Percentiles rank a stretch among this genome's conserved stretches.
Evolutionary conservation across 2,888 invertebrate genomes (phyloP).

Genomic region (Allophyes oxyacanthae): DNA sequence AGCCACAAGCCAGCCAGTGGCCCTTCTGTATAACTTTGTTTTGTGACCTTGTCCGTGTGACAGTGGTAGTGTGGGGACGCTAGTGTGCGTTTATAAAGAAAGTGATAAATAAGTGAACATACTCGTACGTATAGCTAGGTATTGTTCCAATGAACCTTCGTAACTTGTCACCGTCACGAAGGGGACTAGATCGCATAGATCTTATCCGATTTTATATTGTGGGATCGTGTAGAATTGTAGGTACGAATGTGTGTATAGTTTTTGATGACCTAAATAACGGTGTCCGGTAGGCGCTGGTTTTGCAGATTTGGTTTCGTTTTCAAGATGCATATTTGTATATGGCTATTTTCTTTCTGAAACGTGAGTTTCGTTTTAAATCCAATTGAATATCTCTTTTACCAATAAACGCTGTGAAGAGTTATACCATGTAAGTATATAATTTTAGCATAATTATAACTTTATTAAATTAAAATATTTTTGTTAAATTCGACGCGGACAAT

Average conservation of each 20-base stretch:
- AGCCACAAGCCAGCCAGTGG: too few species aligned
- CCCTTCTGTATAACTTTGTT: neutral
- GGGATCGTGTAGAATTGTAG: neutral
- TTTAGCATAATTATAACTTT: too few species aligned
- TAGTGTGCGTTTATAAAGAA: slow-evolving; percentile 17
- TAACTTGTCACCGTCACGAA: slow-evolving; percentile 24
- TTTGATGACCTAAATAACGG: slow-evolving; percentile 12
- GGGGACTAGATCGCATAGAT: neutral
- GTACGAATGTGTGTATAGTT: neutral
- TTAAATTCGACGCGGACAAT: too few species aligned
- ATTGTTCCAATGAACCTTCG: slow-evolving; percentile 19
- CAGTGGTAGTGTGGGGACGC: neutral
- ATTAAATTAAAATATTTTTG: too few species aligned
- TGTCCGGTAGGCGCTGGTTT: neutral
- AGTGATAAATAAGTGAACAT: slow-evolving; percentile 32
- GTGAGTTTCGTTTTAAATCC: too few species aligned
- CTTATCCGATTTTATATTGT: slow-evolving; percentile 7
- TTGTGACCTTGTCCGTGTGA: neutral
- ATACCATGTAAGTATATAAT: too few species aligned
- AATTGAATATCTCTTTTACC: too few species aligned
- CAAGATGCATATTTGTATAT: too few species aligned
- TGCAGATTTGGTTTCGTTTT: neutral
- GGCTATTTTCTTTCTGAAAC: too few species aligned
- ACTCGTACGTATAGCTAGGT: slow-evolving; percentile 1
- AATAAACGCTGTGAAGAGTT: too few species aligned